These are phyloP conservation scores for Rissa tridactyla DNA, from an alignment of 2,113 vertebrate genomes.

Conservation along the genomic window DNA sequence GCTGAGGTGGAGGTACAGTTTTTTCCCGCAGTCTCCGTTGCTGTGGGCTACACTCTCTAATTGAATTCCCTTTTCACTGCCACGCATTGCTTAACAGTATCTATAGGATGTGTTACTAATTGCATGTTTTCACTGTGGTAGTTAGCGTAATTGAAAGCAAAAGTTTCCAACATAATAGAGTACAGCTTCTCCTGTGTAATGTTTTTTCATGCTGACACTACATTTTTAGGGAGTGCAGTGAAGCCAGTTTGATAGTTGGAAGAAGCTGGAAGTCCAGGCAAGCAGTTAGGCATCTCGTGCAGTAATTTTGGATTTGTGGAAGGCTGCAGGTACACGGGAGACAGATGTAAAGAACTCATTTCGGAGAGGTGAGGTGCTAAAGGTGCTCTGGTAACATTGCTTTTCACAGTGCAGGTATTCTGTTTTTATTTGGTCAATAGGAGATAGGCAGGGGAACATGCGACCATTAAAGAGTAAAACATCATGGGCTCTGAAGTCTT, in stretches of 20 bases:
- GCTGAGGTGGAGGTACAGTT: not conserved
- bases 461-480: not conserved
- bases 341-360: not conserved
- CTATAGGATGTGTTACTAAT: constrained; percentile 35
- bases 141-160: not conserved
- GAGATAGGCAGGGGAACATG: not conserved
- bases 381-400: not conserved
- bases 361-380: not conserved
- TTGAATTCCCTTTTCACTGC: not conserved
- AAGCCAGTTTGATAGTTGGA: not conserved
- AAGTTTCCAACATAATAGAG: not conserved
- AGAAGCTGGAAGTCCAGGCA: not conserved
- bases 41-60: not conserved
- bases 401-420: not conserved
- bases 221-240: not conserved
- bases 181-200: not conserved
- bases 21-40: not conserved
- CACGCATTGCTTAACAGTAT: not conserved
- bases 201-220: not conserved
- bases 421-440: accelerated
- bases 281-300: not conserved
- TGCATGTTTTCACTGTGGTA: not conserved
- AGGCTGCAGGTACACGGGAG: not conserved
- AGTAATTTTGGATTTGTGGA: not conserved
- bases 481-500: not conserved